Percentiles rank a stretch among this genome's conserved stretches.
Conservation (phyloP, 2,888 invertebrate species). For the Napeogenes inachia region DNA sequence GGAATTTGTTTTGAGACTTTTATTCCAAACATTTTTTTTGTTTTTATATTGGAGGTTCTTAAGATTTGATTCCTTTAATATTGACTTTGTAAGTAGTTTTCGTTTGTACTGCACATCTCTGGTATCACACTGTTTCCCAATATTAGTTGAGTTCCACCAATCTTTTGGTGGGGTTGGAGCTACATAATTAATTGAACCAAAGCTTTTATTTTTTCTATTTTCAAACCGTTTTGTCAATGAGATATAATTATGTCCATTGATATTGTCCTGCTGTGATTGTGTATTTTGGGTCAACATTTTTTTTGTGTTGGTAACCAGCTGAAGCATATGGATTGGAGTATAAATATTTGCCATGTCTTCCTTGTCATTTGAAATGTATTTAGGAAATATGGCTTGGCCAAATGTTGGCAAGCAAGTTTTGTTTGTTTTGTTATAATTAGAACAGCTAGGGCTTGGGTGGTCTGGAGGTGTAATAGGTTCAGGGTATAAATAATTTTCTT, state of each 20-base stretch:
- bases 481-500: slow-evolving; percentile 38
- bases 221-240: slow-evolving; percentile 35
- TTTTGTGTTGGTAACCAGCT: slow-evolving; percentile 2
- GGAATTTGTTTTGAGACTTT: not conserved
- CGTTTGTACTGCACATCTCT: not conserved
- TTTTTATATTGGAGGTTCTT: not conserved
- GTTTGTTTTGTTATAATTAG: not conserved
- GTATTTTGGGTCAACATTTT: slow-evolving; percentile 16
- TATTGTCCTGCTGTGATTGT: slow-evolving; percentile 13
- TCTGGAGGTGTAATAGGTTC: slow-evolving; percentile 43
- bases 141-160: slow-evolving; percentile 9
- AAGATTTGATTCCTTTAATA: slow-evolving; percentile 14
- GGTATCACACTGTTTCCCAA: not conserved
- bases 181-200: too few species aligned
- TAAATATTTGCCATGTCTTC: slow-evolving; percentile 32
- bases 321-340: slow-evolving; percentile 36
- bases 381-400: slow-evolving; percentile 40
- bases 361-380: slow-evolving; percentile 29
- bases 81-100: not conserved
- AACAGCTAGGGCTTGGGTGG: slow-evolving; percentile 8
- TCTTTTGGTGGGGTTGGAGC: slow-evolving; percentile 15
- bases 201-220: too few species aligned
- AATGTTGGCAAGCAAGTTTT: slow-evolving; percentile 30
- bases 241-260: slow-evolving; percentile 27
- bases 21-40: not conserved